These are phyloP conservation scores for Anorthoa munda DNA, from an alignment of 2,888 invertebrate species.

Conservation along the genomic window DNA sequence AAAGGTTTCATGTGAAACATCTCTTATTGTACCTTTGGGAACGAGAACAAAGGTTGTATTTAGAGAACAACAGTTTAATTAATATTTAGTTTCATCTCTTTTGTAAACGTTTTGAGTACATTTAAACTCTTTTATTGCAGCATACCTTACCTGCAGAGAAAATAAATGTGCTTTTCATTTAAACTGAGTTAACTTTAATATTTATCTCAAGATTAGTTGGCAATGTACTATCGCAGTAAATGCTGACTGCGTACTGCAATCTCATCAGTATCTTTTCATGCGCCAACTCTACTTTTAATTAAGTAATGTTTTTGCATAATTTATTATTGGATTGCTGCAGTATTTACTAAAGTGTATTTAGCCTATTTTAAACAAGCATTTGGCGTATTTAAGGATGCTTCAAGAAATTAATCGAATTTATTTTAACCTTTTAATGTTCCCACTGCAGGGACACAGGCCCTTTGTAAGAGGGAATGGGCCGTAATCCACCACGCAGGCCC, in stretches of 20 bases:
- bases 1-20: conserved; percentile 47
- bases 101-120: conserved; percentile 30
- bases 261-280: conserved; percentile 5
- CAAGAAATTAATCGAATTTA: background rate
- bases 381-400: too few species aligned
- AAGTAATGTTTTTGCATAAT: conserved; percentile 8
- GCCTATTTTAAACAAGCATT: background rate
- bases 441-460: too few species aligned
- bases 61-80: conserved; percentile 62
- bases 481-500: too few species aligned
- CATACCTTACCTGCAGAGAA: background rate
- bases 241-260: background rate
- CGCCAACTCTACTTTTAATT: conserved; percentile 21
- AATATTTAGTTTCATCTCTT: conserved; percentile 67
- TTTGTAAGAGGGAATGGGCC: too few species aligned
- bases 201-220: background rate
- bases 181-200: background rate
- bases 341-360: background rate
- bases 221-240: background rate
- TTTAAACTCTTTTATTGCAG: conserved; percentile 10
- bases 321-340: conserved; percentile 18
- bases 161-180: background rate
- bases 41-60: conserved; percentile 60
- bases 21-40: conserved; percentile 41
- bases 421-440: too few species aligned